A percentile compares a stretch with the other conserved stretches of the same genome.
Conservation (phyloP, 2,113 vertebrate genomes). For the Rattus norvegicus region GRCr8 NC_086031.1:102542001-102542500, state of each 20-base stretch:
- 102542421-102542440: neutral
- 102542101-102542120: neutral
- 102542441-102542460: slow-evolving; percentile 36
- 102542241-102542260: neutral
- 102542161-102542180: neutral
- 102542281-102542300: neutral
- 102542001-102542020: neutral
- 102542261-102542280: neutral
- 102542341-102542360: neutral
- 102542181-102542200: neutral
- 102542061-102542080: neutral
- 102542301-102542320: neutral
- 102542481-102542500: neutral
- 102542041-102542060: neutral
- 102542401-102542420: neutral
- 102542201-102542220: neutral
- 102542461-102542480: neutral
- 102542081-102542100: neutral
- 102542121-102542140: neutral
- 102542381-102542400: neutral
- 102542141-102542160: neutral
- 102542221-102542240: neutral
- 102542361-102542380: neutral
- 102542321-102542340: neutral
- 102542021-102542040: neutral